Base-by-base conservation (phyloP, 53 echinoderm and acorn worm species). In the Mesocentrotus franciscanus region DNA sequence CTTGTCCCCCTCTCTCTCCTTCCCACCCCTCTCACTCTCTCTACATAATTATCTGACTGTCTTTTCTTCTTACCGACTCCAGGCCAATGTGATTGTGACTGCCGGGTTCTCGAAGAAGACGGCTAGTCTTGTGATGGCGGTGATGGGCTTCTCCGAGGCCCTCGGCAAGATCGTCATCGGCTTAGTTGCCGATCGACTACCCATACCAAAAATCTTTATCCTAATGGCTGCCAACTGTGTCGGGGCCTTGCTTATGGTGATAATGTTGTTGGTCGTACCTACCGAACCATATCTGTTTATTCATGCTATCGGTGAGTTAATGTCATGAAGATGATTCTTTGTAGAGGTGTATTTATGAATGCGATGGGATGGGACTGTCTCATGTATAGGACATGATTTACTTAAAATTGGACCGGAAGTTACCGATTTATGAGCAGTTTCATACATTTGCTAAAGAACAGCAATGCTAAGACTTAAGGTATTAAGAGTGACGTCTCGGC, bases 121-220 rank as follows among this genome's bases (percentile, higher is more conserved):
- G 20, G 93, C 75, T 18, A 56, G 57, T 56, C 78, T 93, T 24
- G 57, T 76, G 26, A 79, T 93, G 93, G 20, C 93, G 2, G 34
- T 34, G 27, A 79, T 93, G 34, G 79, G 93, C 26, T 14, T 78
- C 14, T 93, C 93, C 39, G 93, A 93, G 60, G 8, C 78, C 78
- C 6, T 93, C 30, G 93, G 93, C 56, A 93, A 93, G 60, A 76
- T 93, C 79, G 14, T 59, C 93, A 26, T 93, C 1, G 93, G 93
- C 8, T 6, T 93, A 29, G 36, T 79, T 1, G 59, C 79, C 9
- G 93, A 93, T 59, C 78, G 79, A 11, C 79, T 93, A 4, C 61
- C 93, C 13, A 78, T 93, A 15, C 93, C 93, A 56, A 93, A 93
- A 30, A 78, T 93, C 78, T 58, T 93, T 59, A 78, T 93, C 32